Evolutionary conservation across 2,888 invertebrate genomes (phyloP).

Genomic region (Heliothis peltigera): DNA sequence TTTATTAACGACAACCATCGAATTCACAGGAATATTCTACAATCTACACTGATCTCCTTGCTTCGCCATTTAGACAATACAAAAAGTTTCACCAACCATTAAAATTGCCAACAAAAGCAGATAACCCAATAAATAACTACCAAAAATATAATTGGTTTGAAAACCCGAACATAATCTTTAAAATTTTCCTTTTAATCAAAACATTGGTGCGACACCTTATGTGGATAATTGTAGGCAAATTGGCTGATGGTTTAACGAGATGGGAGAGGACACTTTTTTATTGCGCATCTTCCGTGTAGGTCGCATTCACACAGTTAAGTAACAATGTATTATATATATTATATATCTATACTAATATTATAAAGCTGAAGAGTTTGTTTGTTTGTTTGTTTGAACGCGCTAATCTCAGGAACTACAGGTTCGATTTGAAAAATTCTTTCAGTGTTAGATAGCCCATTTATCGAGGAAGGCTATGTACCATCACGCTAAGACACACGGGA

Average conservation of each 20-base stretch:
- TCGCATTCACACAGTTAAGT: slow-evolving; percentile 67
- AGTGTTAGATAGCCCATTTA: too few relatives aligned
- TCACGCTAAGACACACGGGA: too few relatives aligned
- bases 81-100: slow-evolving; percentile 32
- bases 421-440: too few relatives aligned
- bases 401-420: too few relatives aligned
- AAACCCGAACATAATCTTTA: slow-evolving; percentile 60
- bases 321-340: slow-evolving; percentile 11
- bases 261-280: slow-evolving; percentile 74
- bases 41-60: too few relatives aligned
- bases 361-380: too few relatives aligned
- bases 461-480: too few relatives aligned
- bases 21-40: too few relatives aligned
- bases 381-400: too few relatives aligned
- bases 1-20: too few relatives aligned
- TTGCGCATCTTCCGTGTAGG: slow-evolving; percentile 50
- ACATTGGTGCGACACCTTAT: slow-evolving; percentile 75
- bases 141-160: slow-evolving; percentile 54
- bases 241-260: slow-evolving; percentile 79
- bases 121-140: slow-evolving; percentile 59
- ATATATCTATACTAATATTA: too few relatives aligned
- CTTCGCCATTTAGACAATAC: not conserved
- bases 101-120: slow-evolving; percentile 36
- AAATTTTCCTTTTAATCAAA: slow-evolving; percentile 77
- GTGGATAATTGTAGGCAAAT: slow-evolving; percentile 85